Evolutionary conservation across 2,113 vertebrate genomes (phyloP).

Genomic region (Microcebus jonahi): DNA sequence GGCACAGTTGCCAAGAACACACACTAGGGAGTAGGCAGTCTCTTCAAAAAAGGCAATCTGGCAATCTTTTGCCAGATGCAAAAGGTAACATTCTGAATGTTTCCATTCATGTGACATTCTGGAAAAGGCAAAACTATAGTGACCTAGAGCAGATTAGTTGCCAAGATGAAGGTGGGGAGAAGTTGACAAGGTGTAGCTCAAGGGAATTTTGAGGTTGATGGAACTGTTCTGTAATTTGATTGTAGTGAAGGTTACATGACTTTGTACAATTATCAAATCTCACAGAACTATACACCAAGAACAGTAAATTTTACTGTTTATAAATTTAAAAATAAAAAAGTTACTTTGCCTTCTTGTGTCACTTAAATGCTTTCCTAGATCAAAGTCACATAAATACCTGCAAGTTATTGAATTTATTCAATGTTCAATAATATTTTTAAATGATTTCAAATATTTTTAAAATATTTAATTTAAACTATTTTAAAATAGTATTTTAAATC

Average conservation of each 20-base stretch:
- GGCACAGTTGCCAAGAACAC: neutral
- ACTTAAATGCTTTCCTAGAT: neutral
- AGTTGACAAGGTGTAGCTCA: neutral
- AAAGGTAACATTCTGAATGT: neutral
- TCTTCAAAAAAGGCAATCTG: neutral
- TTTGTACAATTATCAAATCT: neutral
- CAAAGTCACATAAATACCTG: neutral
- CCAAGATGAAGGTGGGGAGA: neutral
- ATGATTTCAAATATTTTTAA: neutral
- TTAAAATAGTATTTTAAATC: neutral
- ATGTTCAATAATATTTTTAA: neutral
- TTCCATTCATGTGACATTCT: neutral
- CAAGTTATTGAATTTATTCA: neutral
- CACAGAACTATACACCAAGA: neutral
- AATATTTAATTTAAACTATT: neutral
- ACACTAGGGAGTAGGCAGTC: neutral
- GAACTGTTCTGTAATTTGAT: neutral
- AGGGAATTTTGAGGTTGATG: neutral
- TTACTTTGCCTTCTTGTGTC: neutral
- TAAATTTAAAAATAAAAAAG: conserved; percentile 32
- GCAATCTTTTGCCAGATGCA: neutral
- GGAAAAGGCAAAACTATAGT: neutral
- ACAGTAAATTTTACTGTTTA: neutral
- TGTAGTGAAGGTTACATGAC: neutral
- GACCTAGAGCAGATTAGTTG: neutral